A percentile compares a stretch with the other conserved stretches of the same genome.
Evolutionary conservation across 2,888 invertebrate genomes (phyloP).

Genomic region (Petrolisthes manimaculis): DNA sequence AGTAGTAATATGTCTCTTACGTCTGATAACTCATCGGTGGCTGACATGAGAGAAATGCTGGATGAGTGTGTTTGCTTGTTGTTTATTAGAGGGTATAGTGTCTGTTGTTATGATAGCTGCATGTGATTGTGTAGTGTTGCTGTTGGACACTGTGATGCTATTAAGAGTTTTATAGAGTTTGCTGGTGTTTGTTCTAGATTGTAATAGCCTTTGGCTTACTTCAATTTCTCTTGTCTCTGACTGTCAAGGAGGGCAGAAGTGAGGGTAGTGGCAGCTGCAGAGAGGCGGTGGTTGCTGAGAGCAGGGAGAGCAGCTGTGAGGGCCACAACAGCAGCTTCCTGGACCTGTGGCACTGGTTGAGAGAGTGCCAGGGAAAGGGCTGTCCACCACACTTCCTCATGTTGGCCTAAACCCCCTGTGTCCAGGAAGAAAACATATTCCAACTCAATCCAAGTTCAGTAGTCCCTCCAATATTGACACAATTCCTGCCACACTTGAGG

Average conservation of each 20-base stretch:
- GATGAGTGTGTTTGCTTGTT: no score
- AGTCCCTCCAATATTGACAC: no score
- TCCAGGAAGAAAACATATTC: neutral
- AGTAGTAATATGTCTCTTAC: no score
- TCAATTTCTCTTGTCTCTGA: neutral
- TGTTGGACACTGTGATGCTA: no score
- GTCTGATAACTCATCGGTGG: no score
- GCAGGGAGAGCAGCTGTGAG: slow-evolving; percentile 31
- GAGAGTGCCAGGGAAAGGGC: slow-evolving; percentile 30
- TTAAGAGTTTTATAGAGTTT: no score
- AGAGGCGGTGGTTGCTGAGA: slow-evolving; percentile 21
- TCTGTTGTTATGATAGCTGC: no score
- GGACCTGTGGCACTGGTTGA: neutral
- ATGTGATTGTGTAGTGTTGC: no score
- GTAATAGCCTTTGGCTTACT: neutral
- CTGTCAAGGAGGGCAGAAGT: slow-evolving; percentile 28
- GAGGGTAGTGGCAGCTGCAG: slow-evolving; percentile 21
- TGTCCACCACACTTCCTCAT: slow-evolving; percentile 25
- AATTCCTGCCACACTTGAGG: no score
- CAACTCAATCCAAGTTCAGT: no score
- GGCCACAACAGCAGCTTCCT: slow-evolving; percentile 34
- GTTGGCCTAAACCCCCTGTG: slow-evolving; percentile 12
- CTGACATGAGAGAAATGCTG: no score
- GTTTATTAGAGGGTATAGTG: no score
- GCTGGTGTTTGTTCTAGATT: neutral